These are phyloP conservation scores for Procambarus virginalis DNA, from an alignment of 1,140 invertebrate genomes.

Conservation along the genomic window DNA sequence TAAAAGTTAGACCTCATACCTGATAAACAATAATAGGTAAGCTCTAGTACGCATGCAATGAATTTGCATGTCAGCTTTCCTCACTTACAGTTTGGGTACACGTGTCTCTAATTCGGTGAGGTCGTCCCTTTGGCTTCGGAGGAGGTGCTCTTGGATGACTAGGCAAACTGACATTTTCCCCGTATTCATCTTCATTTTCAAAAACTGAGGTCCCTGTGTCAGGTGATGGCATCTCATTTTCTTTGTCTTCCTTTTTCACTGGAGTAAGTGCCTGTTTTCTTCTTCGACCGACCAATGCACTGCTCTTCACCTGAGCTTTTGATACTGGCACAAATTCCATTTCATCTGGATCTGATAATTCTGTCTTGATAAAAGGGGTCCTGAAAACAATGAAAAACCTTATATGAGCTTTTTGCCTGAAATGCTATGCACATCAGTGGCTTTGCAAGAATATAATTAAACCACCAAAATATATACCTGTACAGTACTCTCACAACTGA, in stretches of 20 bases:
- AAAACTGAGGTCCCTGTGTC: neutral
- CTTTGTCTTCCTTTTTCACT: conserved; percentile 25
- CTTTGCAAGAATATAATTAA: too few species aligned
- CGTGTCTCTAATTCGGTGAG: conserved; percentile 45
- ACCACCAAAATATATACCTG: too few species aligned
- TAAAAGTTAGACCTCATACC: too few species aligned
- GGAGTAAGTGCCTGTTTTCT: neutral
- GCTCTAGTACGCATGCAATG: too few species aligned
- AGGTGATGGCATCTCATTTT: conserved; percentile 19
- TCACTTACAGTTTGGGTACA: conserved; percentile 53
- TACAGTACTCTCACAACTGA: too few species aligned
- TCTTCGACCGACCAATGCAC: too few species aligned
- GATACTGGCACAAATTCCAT: neutral
- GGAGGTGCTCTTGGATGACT: conserved; percentile 32
- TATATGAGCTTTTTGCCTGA: too few species aligned
- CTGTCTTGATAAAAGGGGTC: conserved; percentile 37
- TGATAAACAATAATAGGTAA: too few species aligned
- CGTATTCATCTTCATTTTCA: conserved; percentile 30
- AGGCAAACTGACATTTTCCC: conserved; percentile 40
- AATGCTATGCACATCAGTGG: too few species aligned
- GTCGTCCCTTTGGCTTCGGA: conserved; percentile 47
- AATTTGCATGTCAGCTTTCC: neutral
- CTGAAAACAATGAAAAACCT: neutral
- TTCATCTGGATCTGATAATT: conserved; percentile 1
- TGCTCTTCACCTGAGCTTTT: neutral